phyloP scores from a whole-genome alignment of 2,113 vertebrate genomes.

The Mixornis gularis region DNA sequence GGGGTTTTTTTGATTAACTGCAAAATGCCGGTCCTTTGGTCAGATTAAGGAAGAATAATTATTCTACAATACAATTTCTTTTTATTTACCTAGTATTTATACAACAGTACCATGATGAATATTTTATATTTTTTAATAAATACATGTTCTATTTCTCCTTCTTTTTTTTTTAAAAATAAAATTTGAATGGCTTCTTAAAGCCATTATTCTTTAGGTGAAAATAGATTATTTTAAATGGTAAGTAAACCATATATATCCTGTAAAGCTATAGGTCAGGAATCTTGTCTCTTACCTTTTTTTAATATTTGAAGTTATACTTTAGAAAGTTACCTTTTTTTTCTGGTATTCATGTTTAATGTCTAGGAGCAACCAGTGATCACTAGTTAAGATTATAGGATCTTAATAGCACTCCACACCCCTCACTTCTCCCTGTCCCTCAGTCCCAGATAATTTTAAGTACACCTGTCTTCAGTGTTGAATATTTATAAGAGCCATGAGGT shows the following conservation, averaged over 20 bases:
- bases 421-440: rapidly evolving
- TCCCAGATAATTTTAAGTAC: rapidly evolving
- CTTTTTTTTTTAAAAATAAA: neutral
- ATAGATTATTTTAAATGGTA: neutral
- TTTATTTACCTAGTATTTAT: neutral
- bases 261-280: neutral
- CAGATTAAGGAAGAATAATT: slow-evolving; percentile 29
- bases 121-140: neutral
- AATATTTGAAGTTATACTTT: neutral
- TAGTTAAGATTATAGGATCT: neutral
- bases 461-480: neutral
- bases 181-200: neutral
- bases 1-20: slow-evolving; percentile 31
- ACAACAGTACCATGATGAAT: neutral
- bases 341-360: neutral
- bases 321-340: neutral
- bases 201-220: neutral
- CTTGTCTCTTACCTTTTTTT: neutral
- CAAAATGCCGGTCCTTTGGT: slow-evolving; percentile 25
- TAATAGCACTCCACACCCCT: neutral
- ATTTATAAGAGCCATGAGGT: neutral
- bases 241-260: neutral
- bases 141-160: neutral
- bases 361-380: neutral
- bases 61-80: slow-evolving; percentile 1